Evolutionary conservation across 2,888 invertebrate species (phyloP).

Genomic region (Aleiodes testaceus): DNA sequence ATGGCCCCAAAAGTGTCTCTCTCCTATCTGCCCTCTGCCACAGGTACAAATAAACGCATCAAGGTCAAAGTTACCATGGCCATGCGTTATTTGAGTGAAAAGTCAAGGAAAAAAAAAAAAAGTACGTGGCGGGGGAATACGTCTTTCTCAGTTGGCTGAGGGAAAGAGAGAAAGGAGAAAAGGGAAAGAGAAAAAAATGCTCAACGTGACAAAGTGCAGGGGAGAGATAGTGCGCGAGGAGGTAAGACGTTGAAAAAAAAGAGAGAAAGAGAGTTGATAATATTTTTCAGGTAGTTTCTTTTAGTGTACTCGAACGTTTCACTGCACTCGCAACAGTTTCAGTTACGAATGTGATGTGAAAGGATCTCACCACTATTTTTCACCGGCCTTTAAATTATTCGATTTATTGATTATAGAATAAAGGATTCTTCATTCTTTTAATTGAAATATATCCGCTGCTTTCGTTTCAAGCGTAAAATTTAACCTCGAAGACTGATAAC

Average conservation of each 20-base stretch:
- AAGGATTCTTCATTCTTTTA: not conserved
- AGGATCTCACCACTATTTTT: slow-evolving; percentile 54
- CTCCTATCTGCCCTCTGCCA: not conserved
- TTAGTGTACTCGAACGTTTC: slow-evolving; percentile 50
- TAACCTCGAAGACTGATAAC: too few species aligned
- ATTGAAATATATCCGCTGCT: not conserved
- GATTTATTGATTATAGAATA: too few species aligned
- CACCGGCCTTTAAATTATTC: too few species aligned
- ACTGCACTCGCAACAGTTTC: slow-evolving; percentile 60
- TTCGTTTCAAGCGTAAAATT: too few species aligned
- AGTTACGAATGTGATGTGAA: slow-evolving; percentile 58
- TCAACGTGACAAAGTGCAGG: slow-evolving; percentile 27
- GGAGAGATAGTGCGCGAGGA: slow-evolving; percentile 38
- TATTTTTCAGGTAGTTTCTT: slow-evolving; percentile 60
- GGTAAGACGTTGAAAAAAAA: slow-evolving; percentile 33
- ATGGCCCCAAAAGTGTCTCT: too few species aligned
- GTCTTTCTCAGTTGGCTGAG: slow-evolving; percentile 41
- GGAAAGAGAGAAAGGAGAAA: slow-evolving; percentile 33
- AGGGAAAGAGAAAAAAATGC: slow-evolving; percentile 31
- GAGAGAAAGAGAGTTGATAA: slow-evolving; percentile 58
- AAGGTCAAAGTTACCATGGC: slow-evolving; percentile 45
- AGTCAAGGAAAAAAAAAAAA: slow-evolving; percentile 33
- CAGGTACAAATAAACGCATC: slow-evolving; percentile 42
- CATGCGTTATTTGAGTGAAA: slow-evolving; percentile 21
- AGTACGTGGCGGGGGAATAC: slow-evolving; percentile 51